Percentiles rank a stretch among this genome's conserved stretches.
phyloP scores from a whole-genome alignment of 2,797 vertebrate genomes.

The Meda fulgida region DNA sequence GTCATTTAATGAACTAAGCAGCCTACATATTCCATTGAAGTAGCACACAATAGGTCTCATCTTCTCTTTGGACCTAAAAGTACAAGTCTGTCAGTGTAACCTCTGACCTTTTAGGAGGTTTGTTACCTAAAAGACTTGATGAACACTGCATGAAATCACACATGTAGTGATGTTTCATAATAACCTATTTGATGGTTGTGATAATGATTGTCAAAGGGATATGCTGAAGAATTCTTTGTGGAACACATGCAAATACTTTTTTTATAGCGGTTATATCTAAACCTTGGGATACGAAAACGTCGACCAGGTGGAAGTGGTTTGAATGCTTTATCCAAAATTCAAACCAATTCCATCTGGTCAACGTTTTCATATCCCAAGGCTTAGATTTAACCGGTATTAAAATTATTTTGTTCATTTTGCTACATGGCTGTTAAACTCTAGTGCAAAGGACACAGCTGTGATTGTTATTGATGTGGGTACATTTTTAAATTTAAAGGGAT shows the following conservation, averaged over 20 bases:
- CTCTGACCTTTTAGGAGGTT: slow-evolving; percentile 4
- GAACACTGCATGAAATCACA: not conserved
- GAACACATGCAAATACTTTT: no score
- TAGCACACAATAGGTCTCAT: slow-evolving; percentile 50
- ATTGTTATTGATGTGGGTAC: not conserved
- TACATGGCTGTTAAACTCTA: not conserved
- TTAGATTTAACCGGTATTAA: not conserved
- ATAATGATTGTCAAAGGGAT: not conserved
- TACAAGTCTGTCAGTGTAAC: slow-evolving; percentile 50
- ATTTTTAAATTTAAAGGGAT: no score
- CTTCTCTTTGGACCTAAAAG: slow-evolving; percentile 46
- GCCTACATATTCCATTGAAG: slow-evolving; percentile 54
- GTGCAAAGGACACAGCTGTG: not conserved
- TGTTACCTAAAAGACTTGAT: not conserved
- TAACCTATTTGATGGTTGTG: not conserved
- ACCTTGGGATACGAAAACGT: no score
- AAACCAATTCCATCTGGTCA: not conserved
- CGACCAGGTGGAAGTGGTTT: no score
- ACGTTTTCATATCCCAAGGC: not conserved
- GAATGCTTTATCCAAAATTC: not conserved
- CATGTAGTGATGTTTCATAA: not conserved
- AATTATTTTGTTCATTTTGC: no score
- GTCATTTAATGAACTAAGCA: slow-evolving; percentile 70
- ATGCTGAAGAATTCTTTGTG: not conserved
- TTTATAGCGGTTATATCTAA: no score